A percentile compares a stretch with the other conserved stretches of the same genome.
Conservation (phyloP, 2,888 invertebrate genomes). For the Diarsia brunnea region DNA sequence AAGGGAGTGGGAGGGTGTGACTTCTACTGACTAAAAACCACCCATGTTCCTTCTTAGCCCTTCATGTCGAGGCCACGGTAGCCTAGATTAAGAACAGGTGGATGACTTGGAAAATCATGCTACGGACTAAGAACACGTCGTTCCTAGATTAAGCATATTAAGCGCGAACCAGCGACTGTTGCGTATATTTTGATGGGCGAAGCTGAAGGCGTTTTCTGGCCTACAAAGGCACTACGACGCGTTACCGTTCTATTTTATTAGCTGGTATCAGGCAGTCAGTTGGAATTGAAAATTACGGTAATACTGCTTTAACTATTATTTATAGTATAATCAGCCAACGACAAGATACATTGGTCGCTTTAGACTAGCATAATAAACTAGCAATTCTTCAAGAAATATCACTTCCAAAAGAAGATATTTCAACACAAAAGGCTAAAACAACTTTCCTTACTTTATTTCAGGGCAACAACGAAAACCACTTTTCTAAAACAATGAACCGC, state of each 20-base stretch:
- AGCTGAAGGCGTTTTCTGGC: background rate
- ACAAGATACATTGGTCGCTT: background rate
- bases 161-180: background rate
- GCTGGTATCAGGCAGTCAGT: background rate
- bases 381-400: background rate
- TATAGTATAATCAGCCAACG: background rate
- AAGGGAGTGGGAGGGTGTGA: too few species aligned
- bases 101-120: background rate
- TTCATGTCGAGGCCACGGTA: too few species aligned
- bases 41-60: too few species aligned
- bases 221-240: too few species aligned
- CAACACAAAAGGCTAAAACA: background rate
- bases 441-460: background rate
- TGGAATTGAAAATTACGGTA: too few species aligned
- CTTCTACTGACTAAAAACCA: too few species aligned
- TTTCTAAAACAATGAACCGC: conserved; percentile 15
- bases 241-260: background rate
- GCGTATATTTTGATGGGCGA: background rate
- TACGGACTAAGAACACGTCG: background rate
- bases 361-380: background rate
- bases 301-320: too few species aligned
- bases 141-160: too few species aligned
- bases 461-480: background rate
- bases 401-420: background rate
- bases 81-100: background rate